Conservation (phyloP, 2,888 invertebrate genomes). For the Panorpa germanica region DNA sequence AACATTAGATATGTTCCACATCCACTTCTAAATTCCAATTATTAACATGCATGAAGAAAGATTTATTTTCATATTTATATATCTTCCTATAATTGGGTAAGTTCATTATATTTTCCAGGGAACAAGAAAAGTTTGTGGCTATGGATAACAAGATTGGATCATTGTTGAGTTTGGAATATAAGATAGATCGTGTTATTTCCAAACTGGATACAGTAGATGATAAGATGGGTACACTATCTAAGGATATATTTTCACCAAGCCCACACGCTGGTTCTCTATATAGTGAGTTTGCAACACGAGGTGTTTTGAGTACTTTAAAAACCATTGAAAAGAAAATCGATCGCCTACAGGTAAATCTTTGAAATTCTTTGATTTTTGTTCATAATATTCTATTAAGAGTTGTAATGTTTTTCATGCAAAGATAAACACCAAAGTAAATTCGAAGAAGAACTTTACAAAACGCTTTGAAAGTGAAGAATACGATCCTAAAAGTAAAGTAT, state of each 20-base stretch:
- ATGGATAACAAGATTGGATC: constrained; percentile 20
- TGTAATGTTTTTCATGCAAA: background rate
- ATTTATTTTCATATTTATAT: no score
- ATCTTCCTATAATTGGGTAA: no score
- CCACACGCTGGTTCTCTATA: constrained; percentile 18
- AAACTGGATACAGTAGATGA: constrained; percentile 21
- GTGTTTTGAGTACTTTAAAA: constrained; percentile 22
- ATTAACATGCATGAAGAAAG: no score
- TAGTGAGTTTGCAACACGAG: constrained; percentile 22
- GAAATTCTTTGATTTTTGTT: background rate
- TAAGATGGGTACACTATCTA: constrained; percentile 14
- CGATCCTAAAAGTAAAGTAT: constrained; percentile 15
- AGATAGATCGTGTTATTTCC: constrained; percentile 21
- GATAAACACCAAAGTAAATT: background rate
- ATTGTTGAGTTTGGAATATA: constrained; percentile 22
- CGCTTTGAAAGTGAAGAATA: constrained; percentile 10
- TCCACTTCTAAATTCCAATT: no score
- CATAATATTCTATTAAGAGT: background rate
- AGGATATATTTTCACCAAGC: no score
- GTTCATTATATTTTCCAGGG: constrained; percentile 16
- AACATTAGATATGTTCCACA: no score
- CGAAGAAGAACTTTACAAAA: background rate
- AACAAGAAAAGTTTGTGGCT: constrained; percentile 21
- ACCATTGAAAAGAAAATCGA: constrained; percentile 22
- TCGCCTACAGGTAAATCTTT: constrained; percentile 13